Conservation (phyloP, 2,797 vertebrate species). For the Hyperoplus immaculatus region DNA sequence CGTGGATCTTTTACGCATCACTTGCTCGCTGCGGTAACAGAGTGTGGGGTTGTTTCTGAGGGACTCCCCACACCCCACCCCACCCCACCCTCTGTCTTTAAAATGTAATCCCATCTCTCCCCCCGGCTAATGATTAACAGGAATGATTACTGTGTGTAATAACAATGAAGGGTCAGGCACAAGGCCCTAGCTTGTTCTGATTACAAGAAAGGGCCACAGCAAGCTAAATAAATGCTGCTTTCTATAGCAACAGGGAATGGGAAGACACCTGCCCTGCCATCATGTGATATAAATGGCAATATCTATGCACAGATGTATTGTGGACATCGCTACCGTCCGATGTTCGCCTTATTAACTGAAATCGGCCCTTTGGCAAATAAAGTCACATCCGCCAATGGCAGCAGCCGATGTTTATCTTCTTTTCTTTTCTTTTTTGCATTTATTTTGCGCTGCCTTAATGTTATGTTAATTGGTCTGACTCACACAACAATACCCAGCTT, state of each 20-base stretch:
- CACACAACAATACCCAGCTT: too few species aligned
- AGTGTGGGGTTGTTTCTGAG: slow-evolving; percentile 12
- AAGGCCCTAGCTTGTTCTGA: slow-evolving; percentile 32
- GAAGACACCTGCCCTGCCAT: slow-evolving; percentile 4
- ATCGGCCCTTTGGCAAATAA: too few species aligned
- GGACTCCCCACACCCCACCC: background rate
- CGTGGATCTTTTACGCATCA: slow-evolving; percentile 66
- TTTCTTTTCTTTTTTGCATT: too few species aligned
- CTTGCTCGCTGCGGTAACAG: slow-evolving; percentile 39
- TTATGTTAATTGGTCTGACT: too few species aligned
- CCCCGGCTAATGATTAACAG: slow-evolving; percentile 57
- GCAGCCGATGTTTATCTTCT: too few species aligned
- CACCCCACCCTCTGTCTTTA: slow-evolving; percentile 18
- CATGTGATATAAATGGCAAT: background rate
- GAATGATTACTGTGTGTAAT: slow-evolving; percentile 52
- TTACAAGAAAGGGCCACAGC: slow-evolving; percentile 32
- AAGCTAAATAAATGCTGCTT: background rate
- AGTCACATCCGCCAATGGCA: too few species aligned
- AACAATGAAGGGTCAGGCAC: slow-evolving; percentile 40
- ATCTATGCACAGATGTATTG: too few species aligned
- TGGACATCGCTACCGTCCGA: too few species aligned
- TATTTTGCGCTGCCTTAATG: too few species aligned
- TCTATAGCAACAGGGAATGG: slow-evolving; percentile 3
- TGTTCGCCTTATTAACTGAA: too few species aligned
- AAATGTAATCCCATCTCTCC: slow-evolving; percentile 13